Evolutionary conservation across 2,888 invertebrate species (phyloP), one percentile per base, ranked within the genome.

Genomic region (Xestia xanthographa): DNA sequence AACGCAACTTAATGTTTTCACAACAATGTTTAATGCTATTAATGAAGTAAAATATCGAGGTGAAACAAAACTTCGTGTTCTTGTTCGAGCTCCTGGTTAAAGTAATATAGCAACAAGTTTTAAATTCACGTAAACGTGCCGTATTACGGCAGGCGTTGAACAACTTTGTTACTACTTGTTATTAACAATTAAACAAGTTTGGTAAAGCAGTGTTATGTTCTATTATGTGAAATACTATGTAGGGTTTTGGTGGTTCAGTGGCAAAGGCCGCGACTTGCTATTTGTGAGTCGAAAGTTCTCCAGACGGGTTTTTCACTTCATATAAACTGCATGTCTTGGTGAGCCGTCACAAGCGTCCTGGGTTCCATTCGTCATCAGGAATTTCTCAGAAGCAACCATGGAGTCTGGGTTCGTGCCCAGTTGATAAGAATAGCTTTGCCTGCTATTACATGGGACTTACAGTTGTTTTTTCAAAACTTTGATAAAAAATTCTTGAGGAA

Each of bases 71-170:
- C 66, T 75, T 79, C 56, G 29, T 48, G 43, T 67, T 62, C 29
- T 82, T 71, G 72, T 75, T 83, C 43, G 73, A 88, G 84, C 90
- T 90, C 91, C 92, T 91, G 84, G 71, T 84, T 68, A 82, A 86
- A 90, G 77, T 88, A 79, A 60, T 84, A 86, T 73, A 76, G 88
- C 91, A 90, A 84, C 76, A 83, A 89, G 87, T 89, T 87, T 86
- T 73, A 80, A 87, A 88, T 86, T 82, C 69, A 82, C 72, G 65
- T 76, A 71, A 71, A 72, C 72, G 50, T 43, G 73, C 41, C 63
- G 50, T 75, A 79, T 79, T 82, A 80, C 68, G 76, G 70, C 79
- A 88, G 90, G 90, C 86, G 86, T 85, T 75, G 67, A 79, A 76
- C 80, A 88, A 88, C 84, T 90, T 90, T 70, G 80, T 75, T 82